A percentile compares a stretch with the other conserved stretches of the same genome.
Evolutionary conservation across 2,113 vertebrate genomes (phyloP).

Genomic region (Gopherus evgoodei): DNA sequence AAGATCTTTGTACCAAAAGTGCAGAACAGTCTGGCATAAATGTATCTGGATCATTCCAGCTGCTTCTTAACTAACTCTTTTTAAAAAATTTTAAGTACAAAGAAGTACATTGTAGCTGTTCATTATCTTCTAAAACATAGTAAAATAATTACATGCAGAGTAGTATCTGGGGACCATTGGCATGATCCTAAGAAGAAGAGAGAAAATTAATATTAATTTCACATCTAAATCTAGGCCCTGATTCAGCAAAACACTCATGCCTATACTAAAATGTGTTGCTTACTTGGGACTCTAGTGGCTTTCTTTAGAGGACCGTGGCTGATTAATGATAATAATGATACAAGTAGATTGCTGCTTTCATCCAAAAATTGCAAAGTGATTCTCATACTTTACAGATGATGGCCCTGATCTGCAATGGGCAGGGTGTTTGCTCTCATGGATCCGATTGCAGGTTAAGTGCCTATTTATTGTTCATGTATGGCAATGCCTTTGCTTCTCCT

Average conservation of each 20-base stretch:
- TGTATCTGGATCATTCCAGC: neutral
- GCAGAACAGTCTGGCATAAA: neutral
- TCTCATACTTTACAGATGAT: neutral
- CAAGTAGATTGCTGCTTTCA: conserved; percentile 31
- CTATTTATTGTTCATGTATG: neutral
- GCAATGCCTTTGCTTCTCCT: neutral
- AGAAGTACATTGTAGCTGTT: neutral
- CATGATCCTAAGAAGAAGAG: conserved; percentile 3
- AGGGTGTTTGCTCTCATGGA: neutral
- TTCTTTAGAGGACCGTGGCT: conserved; percentile 22
- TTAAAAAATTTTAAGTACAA: neutral
- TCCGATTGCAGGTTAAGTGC: neutral
- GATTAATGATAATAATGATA: conserved; percentile 19
- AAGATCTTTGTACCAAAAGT: neutral
- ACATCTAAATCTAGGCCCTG: conserved; percentile 13
- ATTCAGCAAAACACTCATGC: neutral
- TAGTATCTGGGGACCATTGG: neutral
- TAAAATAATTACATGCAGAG: conserved; percentile 2
- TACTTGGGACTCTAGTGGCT: neutral
- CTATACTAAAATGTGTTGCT: neutral
- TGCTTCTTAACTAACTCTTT: neutral
- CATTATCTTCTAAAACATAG: neutral
- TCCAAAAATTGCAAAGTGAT: conserved; percentile 8
- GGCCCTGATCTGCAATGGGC: neutral
- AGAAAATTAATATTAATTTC: neutral